phyloP scores from a whole-genome alignment of 2,888 invertebrate species.

The Cotesia congregata region DNA sequence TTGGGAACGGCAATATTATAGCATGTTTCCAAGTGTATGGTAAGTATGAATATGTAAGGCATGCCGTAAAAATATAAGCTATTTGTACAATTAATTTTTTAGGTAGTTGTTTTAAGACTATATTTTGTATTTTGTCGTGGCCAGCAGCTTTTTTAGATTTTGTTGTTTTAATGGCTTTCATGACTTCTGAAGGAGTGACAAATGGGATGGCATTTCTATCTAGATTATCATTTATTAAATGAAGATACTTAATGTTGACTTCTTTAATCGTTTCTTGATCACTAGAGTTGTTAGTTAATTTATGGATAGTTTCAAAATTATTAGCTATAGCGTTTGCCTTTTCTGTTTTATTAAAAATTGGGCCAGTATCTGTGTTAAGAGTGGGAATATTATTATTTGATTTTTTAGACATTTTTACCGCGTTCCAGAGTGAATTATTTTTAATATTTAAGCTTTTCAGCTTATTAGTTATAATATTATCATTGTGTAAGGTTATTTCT shows the following conservation, averaged over 20 bases:
- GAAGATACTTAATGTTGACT: neutral
- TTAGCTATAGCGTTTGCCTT: constrained; percentile 41
- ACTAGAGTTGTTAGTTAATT: constrained; percentile 37
- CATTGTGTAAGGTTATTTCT: constrained; percentile 9
- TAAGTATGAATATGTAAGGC: constrained; percentile 47
- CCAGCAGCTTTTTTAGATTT: constrained; percentile 29
- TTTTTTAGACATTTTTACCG: constrained; percentile 40
- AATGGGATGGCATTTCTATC: neutral
- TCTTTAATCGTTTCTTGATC: neutral
- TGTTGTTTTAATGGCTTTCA: neutral
- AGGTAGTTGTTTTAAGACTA: constrained; percentile 50
- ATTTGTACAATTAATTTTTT: constrained; percentile 51
- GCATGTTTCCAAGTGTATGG: constrained; percentile 48
- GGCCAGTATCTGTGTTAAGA: constrained; percentile 26
- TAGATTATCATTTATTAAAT: neutral
- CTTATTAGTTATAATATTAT: constrained; percentile 35
- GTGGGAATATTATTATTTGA: constrained; percentile 27
- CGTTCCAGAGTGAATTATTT: constrained; percentile 42
- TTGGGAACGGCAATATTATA: constrained; percentile 46
- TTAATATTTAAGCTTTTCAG: constrained; percentile 30
- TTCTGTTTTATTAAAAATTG: constrained; percentile 27
- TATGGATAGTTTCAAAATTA: constrained; percentile 36
- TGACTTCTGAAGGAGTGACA: constrained; percentile 9
- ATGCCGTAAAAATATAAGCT: constrained; percentile 47
- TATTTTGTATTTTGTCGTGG: constrained; percentile 30